Conservation (phyloP, 1,140 invertebrate genomes). For the Eumeta japonica region DNA sequence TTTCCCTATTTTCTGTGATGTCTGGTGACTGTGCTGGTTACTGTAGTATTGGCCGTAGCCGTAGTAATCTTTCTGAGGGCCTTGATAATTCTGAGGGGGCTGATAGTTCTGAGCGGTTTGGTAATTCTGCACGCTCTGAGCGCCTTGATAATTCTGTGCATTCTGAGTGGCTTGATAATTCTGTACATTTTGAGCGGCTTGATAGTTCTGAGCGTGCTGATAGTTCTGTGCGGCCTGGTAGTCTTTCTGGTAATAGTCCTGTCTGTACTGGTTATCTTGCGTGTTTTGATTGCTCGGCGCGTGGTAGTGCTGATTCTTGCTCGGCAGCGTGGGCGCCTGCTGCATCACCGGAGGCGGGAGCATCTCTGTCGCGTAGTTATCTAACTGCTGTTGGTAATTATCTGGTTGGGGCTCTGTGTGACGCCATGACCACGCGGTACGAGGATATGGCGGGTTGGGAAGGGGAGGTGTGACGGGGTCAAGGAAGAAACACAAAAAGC, state of each 20-base stretch:
- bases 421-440: too few relatives aligned
- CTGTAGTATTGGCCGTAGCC: conserved; percentile 8
- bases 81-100: conserved; percentile 20
- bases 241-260: conserved; percentile 21
- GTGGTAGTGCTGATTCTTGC: conserved; percentile 44
- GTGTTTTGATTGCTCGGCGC: conserved; percentile 19
- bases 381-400: conserved; percentile 48
- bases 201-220: conserved; percentile 16
- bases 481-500: too few relatives aligned
- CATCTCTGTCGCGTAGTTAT: conserved; percentile 52
- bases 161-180: too few relatives aligned
- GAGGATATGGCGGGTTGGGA: too few relatives aligned
- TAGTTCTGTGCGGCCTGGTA: conserved; percentile 21
- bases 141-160: too few relatives aligned
- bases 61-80: conserved; percentile 11
- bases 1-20: conserved; percentile 60
- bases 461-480: too few relatives aligned
- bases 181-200: too few relatives aligned
- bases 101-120: conserved; percentile 44
- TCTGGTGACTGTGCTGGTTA: conserved; percentile 10
- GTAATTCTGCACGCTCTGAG: conserved; percentile 16
- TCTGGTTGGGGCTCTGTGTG: conserved; percentile 14
- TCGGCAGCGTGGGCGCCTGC: conserved; percentile 35
- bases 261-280: conserved; percentile 44
- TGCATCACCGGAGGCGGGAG: conserved; percentile 25